These are phyloP conservation scores for Sminthopsis crassicaudata DNA, from an alignment of 2,113 vertebrate genomes.

Conservation along the genomic window DNA sequence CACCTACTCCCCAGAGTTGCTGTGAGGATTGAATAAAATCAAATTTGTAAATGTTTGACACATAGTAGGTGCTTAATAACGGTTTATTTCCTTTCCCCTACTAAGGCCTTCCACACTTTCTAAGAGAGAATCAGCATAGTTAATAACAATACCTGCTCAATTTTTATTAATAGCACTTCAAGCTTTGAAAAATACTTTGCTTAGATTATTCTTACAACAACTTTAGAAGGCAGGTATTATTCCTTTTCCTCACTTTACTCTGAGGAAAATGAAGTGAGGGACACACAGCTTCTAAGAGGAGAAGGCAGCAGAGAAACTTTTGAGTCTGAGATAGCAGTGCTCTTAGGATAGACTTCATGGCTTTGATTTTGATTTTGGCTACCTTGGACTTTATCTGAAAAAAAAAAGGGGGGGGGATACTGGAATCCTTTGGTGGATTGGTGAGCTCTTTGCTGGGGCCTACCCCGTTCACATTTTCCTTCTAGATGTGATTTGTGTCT, in stretches of 20 bases:
- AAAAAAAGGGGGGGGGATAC: neutral
- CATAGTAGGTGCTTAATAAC: neutral
- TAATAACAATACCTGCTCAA: neutral
- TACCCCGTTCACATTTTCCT: neutral
- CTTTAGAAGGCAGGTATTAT: neutral
- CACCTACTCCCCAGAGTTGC: too few relatives aligned
- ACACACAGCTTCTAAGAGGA: neutral
- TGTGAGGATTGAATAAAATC: too few relatives aligned
- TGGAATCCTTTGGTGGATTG: neutral
- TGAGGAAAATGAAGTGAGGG: too few relatives aligned
- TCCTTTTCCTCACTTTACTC: neutral
- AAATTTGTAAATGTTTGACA: neutral
- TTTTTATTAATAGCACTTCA: neutral
- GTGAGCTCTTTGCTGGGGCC: neutral
- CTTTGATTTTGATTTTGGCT: neutral
- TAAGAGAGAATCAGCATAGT: neutral
- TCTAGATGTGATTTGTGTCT: neutral
- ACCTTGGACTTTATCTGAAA: neutral
- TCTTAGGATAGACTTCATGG: neutral
- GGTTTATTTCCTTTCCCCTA: neutral
- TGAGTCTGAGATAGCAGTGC: neutral
- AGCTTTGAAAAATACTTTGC: neutral
- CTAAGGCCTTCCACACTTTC: too few relatives aligned
- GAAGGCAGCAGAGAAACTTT: neutral
- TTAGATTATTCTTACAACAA: neutral